Evolutionary conservation across 2,113 vertebrate genomes (phyloP).

Genomic region (Pteropus alecto): DNA sequence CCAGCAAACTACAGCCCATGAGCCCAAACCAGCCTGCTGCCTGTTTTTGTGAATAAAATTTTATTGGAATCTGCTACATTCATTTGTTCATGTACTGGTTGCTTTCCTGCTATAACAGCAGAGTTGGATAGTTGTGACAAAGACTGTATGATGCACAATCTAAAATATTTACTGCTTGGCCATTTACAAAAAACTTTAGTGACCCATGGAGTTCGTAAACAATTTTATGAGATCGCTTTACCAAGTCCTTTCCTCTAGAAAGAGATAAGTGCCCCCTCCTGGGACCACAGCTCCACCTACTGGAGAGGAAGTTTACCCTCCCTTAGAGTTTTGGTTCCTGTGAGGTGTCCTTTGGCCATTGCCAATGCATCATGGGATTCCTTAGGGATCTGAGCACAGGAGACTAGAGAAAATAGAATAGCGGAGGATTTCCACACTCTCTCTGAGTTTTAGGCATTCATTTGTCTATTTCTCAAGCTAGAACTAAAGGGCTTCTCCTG

Average conservation of each 20-base stretch:
- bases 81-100: neutral
- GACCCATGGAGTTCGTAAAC: neutral
- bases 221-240: neutral
- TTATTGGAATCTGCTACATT: neutral
- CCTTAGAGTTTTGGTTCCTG: neutral
- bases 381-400: neutral
- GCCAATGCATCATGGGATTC: neutral
- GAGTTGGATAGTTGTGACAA: neutral
- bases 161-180: neutral
- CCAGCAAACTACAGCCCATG: neutral
- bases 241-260: neutral
- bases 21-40: neutral
- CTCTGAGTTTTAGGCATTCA: neutral
- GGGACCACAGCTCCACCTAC: neutral
- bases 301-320: neutral
- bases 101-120: neutral
- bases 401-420: neutral
- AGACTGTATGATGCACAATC: neutral
- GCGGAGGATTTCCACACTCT: neutral
- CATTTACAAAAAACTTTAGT: neutral
- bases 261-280: neutral
- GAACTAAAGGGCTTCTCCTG: neutral
- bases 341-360: neutral
- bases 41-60: slow-evolving; percentile 7
- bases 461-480: neutral